Evolutionary conservation across 2,113 vertebrate genomes (phyloP).

Genomic region (Microcebus jonahi): DNA sequence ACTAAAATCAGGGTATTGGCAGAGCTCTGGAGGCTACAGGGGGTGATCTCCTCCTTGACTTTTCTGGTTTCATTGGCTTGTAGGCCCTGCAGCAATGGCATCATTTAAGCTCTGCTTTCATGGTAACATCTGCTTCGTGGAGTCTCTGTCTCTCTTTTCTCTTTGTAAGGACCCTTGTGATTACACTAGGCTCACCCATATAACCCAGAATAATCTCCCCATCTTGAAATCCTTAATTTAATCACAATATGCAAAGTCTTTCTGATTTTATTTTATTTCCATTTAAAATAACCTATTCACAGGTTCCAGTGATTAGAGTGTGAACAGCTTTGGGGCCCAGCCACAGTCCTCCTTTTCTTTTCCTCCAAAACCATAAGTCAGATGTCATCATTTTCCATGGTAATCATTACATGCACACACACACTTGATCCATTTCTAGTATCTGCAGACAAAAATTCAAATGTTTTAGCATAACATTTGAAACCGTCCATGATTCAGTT

Average conservation of each 20-base stretch:
- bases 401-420: not conserved
- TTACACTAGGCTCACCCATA: not conserved
- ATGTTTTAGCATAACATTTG: too few relatives aligned
- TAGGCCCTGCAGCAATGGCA: not conserved
- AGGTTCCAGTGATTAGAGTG: not conserved
- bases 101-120: not conserved
- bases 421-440: not conserved
- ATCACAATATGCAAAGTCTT: not conserved
- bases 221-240: not conserved
- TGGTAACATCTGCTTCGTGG: not conserved
- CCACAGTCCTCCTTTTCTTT: not conserved
- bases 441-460: not conserved
- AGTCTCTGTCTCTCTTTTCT: not conserved
- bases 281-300: not conserved
- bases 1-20: not conserved
- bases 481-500: not conserved
- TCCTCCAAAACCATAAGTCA: not conserved
- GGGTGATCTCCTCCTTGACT: not conserved
- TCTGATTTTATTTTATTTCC: not conserved
- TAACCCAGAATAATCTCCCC: not conserved
- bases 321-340: not conserved
- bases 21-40: not conserved
- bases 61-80: not conserved
- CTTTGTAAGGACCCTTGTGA: not conserved
- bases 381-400: not conserved